Evolutionary conservation across 2,888 invertebrate species (phyloP), one percentile per base, ranked within the genome.

Genomic region (Rosalia funebris): DNA sequence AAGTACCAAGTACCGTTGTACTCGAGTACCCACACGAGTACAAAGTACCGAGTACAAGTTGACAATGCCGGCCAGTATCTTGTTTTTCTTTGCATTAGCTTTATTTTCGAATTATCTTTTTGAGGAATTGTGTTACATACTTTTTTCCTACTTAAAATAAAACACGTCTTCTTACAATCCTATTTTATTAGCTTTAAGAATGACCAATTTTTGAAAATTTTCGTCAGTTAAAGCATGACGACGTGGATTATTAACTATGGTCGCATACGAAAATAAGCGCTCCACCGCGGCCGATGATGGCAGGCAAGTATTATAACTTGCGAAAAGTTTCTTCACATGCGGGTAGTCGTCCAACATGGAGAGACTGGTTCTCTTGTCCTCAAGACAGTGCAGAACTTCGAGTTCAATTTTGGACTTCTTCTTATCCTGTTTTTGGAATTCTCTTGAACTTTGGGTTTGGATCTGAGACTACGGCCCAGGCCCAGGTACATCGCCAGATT

Each of bases 401-500:
- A 25, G 25, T 25, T 25, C 25, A 25, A 25, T 25, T 25, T 25
- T 25, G 25, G 25, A 25, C 25, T 25, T 25, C 25, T 25, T 25
- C 25, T 25, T 25, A 25, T 25, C 25, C 25, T 25, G 25, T 25
- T 25, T 25, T 25, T 25, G 4, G 25, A 25, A 25, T 25, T 25
- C 39, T 37, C 39, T 37, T 37, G 39, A 37, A 9, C 32, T 32
- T 32, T 32, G 32, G 32, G 32, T 32, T 32, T 32, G 32, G 32
- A n/a, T n/a, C n/a, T n/a, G n/a, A n/a, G n/a, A n/a, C n/a, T n/a
- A n/a, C 25, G 9, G 25, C 25, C 25, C 15, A 37, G 39, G 39
- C 10, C 39, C 39, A 37, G 39, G 39, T 37, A 37, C 39, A 37
- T 37, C 39, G 39, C 15, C 15, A 37, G 39, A 14, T 37, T 37